These are phyloP conservation scores for Dipodomys ordii DNA, from an alignment of 2,113 vertebrate species.

Conservation along the genomic window DNA sequence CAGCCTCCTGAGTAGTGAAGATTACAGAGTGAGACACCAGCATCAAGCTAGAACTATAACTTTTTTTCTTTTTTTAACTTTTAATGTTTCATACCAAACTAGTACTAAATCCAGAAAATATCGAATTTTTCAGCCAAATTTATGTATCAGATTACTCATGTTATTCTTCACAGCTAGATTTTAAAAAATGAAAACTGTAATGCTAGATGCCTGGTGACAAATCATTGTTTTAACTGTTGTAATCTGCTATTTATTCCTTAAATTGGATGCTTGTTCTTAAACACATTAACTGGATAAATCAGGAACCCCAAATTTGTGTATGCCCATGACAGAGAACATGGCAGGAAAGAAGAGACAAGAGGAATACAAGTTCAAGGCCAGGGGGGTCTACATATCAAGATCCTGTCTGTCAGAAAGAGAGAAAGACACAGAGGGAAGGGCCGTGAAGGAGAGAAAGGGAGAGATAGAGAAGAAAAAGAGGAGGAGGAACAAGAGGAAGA, in stretches of 20 bases:
- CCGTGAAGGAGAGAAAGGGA: too few relatives aligned
- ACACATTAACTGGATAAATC: neutral
- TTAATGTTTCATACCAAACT: neutral
- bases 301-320: neutral
- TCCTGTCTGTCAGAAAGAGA: neutral
- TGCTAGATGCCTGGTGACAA: neutral
- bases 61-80: neutral
- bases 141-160: neutral
- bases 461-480: too few relatives aligned
- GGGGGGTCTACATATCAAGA: neutral
- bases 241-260: neutral
- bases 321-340: neutral
- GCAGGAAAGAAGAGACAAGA: neutral
- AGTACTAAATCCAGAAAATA: neutral
- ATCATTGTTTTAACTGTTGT: conserved; percentile 28
- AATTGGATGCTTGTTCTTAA: conserved; percentile 13
- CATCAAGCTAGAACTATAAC: too few relatives aligned
- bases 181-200: neutral
- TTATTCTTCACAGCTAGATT: neutral
- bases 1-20: too few relatives aligned
- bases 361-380: neutral
- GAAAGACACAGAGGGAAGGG: too few relatives aligned
- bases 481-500: too few relatives aligned
- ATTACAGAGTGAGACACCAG: too few relatives aligned
- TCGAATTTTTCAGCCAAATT: neutral